Percentiles rank a stretch among this genome's conserved stretches.
Evolutionary conservation across 2,113 vertebrate genomes (phyloP).

Genomic region (Ailuropoda melanoleuca): DNA sequence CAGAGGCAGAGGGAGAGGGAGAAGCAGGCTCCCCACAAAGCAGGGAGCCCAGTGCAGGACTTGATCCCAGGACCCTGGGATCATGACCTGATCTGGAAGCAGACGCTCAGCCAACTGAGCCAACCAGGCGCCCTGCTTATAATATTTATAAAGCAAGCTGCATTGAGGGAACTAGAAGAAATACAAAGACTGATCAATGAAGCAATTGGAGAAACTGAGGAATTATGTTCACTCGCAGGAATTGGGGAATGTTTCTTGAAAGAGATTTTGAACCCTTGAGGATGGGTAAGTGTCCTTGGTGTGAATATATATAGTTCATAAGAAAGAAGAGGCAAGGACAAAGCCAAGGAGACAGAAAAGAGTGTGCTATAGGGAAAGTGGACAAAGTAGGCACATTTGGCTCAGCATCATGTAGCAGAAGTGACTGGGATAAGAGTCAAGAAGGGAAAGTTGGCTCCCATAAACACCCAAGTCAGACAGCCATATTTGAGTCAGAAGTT

Average conservation of each 20-base stretch:
- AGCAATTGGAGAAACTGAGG: background rate
- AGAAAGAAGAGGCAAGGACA: background rate
- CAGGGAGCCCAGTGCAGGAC: background rate
- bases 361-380: background rate
- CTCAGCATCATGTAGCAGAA: background rate
- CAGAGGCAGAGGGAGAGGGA: background rate
- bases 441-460: background rate
- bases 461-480: background rate
- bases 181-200: background rate
- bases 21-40: too few species aligned
- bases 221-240: background rate
- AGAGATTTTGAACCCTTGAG: background rate
- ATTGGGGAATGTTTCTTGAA: background rate
- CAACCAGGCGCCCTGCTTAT: background rate
- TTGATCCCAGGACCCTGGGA: background rate
- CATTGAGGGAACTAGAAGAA: background rate
- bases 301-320: background rate
- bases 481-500: background rate
- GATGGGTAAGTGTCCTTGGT: background rate
- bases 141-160: conserved; percentile 1
- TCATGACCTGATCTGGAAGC: background rate
- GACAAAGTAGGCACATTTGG: background rate
- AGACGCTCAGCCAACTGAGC: background rate
- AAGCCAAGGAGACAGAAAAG: background rate
- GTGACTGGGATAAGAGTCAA: background rate